Base-by-base conservation (phyloP, 2,888 invertebrate genomes). In the Baronia brevicornis region DNA sequence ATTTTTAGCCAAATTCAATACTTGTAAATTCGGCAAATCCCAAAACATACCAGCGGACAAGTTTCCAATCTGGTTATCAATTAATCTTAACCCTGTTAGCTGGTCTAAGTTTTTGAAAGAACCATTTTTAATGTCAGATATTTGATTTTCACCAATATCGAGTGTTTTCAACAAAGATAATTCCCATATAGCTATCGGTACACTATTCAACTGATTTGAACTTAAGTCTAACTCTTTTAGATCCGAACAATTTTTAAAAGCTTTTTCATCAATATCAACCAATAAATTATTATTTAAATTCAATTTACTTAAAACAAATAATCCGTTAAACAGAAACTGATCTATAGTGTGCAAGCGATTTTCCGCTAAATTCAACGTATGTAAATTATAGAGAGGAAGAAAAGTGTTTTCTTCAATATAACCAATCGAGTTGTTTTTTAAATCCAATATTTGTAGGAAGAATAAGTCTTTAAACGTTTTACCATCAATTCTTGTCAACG, bases 81-180 rank as follows among this genome's bases (percentile, higher is more conserved):
- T 95, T 51, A 97, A 72, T 31, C 96, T 87, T 33, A 98, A 82
- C 5, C 95, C 94, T 24, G 94, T 94, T 44, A 98, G 80, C 67
- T 95, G 94, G 53, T 92, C 90, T 44, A 97, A 85, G 69, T 94
- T 93, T 60, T 88, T 89, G 62, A 97, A 93, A 3, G 94, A 92
- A 28, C 93, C 93, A 58, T 95, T 94, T 57, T 88, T 90, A 36
- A 98, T 91, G 35, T 90, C 89, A 18, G 88, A 87, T 47, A 98
- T 94, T 69, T 91, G 90, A 84, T 97, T 98, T 75, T 96, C 95
- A 20, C 95, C 96, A 50, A 98, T 85, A 73, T 96, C 95, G 43
- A 98, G 85, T 1, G 94, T 94, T 75, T 94, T 94, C 48, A 97
- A 80, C 67, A 94, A 90, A 28, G 91, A 88, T 38, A 95, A 79